These are phyloP conservation scores for Salmo trutta DNA, from an alignment of 2,797 vertebrate species.

Conservation along the genomic window DNA sequence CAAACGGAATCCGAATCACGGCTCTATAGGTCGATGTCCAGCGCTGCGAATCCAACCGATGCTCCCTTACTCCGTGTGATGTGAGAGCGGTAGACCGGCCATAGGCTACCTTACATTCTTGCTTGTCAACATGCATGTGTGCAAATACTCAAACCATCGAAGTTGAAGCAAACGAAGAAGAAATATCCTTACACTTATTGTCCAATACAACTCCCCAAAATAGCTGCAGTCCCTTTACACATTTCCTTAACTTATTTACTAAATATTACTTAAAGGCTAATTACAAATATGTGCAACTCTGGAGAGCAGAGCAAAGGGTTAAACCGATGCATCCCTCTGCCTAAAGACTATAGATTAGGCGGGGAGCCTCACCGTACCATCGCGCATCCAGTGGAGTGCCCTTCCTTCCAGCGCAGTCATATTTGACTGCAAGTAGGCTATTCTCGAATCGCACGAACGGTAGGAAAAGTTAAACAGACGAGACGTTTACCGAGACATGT, in stretches of 20 bases:
- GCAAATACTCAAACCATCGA: conserved; percentile 73
- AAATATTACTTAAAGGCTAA: conserved; percentile 27
- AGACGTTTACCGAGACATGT: neutral
- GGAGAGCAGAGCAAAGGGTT: conserved; percentile 68
- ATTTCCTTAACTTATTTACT: conserved; percentile 68
- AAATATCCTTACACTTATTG: conserved; percentile 58
- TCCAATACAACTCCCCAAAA: conserved; percentile 58
- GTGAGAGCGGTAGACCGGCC: conserved; percentile 69
- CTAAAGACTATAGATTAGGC: conserved; percentile 61
- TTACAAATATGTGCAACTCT: conserved; percentile 61
- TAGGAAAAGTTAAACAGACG: conserved; percentile 6
- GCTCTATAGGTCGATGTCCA: neutral
- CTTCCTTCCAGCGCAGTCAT: conserved; percentile 53
- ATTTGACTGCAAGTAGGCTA: conserved; percentile 52
- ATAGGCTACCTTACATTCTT: conserved; percentile 63
- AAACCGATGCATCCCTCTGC: conserved; percentile 65
- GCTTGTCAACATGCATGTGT: conserved; percentile 69
- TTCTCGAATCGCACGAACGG: conserved; percentile 35
- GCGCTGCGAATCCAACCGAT: neutral
- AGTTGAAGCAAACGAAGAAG: conserved; percentile 60
- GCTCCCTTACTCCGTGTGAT: conserved; percentile 61
- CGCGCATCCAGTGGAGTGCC: conserved; percentile 37
- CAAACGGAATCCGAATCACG: too few species aligned
- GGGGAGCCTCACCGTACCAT: conserved; percentile 57
- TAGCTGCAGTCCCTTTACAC: conserved; percentile 26